Base-by-base conservation (phyloP, 2,888 invertebrate genomes). In the Apodemia duryi region DNA sequence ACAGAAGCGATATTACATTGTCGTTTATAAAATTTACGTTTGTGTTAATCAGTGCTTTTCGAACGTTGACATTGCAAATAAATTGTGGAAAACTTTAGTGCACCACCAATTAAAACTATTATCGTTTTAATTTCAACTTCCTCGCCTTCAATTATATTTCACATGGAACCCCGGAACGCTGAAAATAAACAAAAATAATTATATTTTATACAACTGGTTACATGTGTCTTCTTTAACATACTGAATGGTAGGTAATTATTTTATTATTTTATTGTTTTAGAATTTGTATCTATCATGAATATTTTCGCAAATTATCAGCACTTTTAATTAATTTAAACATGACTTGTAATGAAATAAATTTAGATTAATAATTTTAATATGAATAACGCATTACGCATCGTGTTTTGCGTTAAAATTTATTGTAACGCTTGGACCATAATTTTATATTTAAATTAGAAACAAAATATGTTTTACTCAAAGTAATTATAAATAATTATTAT, bases 111-210 rank as follows among this genome's bases (percentile, higher is more conserved):
- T 87, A 81, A 84, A 83, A 79, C 85, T 84, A 76, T 82, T 86
- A 85, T 86, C 84, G 82, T 82, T 83, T 83, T 82, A 84, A 84
- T 85, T 87, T 86, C 9, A 80, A 83, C 83, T 86, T 85, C 84
- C 84, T 81, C 80, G 72, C 85, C 78, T 85, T 83, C 87, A 87
- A 88, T 86, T 85, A 81, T 79, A 85, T 85, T 46, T 46, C 85
- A 84, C 82, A 82, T 83, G 85, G 82, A 79, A 84, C 84, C 86
- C 84, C 86, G 85, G 88, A 85, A 85, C 84, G 83, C 77, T 75
- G 77, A 80, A 83, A 85, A 84, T 83, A 80, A 83, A 83, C 81
- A 78, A 82, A 82, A 83, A 77, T 80, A 83, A 84, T 85, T 81
- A 81, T 82, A 38, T 38, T 38, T 9, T 38, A 38, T 7, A 38